phyloP scores from a whole-genome alignment of 2,888 invertebrate species.

The Sarcophaga subvicina region DNA sequence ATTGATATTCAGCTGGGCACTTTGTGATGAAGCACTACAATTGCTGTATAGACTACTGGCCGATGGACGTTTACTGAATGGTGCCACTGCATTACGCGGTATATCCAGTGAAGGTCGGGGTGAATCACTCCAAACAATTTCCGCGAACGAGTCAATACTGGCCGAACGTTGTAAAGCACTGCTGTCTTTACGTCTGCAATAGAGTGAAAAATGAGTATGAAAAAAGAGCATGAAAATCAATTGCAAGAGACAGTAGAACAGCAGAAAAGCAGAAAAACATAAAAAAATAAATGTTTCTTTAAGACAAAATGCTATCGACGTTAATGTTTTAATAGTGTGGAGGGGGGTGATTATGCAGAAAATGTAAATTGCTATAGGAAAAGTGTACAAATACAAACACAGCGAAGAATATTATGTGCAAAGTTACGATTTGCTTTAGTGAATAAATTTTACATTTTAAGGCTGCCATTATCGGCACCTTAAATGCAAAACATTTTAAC shows the following conservation, averaged over 20 bases:
- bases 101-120: constrained; percentile 80
- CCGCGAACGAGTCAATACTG: constrained; percentile 91
- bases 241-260: too few species aligned
- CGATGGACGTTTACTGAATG: constrained; percentile 81
- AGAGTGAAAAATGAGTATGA: constrained; percentile 20
- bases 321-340: too few species aligned
- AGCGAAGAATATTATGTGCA: not conserved
- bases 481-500: too few species aligned
- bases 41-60: constrained; percentile 80
- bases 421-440: not conserved
- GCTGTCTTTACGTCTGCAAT: constrained; percentile 78
- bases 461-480: too few species aligned
- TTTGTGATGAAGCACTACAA: constrained; percentile 76
- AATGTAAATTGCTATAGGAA: not conserved
- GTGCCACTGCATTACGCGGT: constrained; percentile 75
- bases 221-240: not conserved
- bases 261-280: too few species aligned
- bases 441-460: not conserved
- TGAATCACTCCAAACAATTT: constrained; percentile 86
- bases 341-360: not conserved
- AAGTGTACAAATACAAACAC: not conserved
- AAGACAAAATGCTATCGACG: too few species aligned
- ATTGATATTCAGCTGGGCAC: constrained; percentile 80
- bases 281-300: not conserved
- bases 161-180: constrained; percentile 87